Conservation (phyloP, 2,797 vertebrate species). For the Melanogrammus aeglefinus region DNA sequence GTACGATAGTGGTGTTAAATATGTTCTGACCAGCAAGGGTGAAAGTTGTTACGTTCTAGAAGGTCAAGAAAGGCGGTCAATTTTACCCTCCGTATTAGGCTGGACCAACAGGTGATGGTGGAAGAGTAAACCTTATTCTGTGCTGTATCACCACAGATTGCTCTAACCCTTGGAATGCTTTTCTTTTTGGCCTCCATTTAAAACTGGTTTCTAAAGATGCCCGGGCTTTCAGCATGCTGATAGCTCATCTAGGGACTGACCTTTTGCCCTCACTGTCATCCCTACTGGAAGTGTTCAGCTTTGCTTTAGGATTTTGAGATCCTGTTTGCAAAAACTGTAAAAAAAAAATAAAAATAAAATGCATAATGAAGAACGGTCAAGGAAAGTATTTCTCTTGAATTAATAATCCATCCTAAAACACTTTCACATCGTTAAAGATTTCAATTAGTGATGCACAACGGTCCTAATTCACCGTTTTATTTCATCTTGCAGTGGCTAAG, state of each 20-base stretch:
- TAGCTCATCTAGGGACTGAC: conserved; percentile 18
- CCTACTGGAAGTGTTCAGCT: conserved; percentile 38
- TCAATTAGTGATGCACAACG: no score
- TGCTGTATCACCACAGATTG: neutral
- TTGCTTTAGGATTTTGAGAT: conserved; percentile 25
- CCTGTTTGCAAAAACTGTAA: conserved; percentile 22
- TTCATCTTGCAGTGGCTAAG: no score
- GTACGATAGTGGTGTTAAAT: neutral
- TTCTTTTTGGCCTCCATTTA: conserved; percentile 29
- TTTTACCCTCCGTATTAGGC: no score
- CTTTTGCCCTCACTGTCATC: conserved; percentile 29
- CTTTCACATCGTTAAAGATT: no score
- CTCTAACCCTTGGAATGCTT: conserved; percentile 35
- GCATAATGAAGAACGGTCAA: neutral
- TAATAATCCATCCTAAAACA: no score
- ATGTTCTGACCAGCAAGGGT: neutral
- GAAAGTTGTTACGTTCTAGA: neutral
- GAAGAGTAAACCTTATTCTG: neutral
- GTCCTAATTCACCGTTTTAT: no score
- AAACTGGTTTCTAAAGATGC: conserved; percentile 27
- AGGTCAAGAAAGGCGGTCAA: neutral
- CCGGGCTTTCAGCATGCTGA: conserved; percentile 15
- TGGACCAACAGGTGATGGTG: neutral
- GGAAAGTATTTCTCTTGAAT: no score
- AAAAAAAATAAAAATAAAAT: conserved; percentile 10